Conservation (phyloP, 2,888 invertebrate genomes). For the Pteria penguin region DNA sequence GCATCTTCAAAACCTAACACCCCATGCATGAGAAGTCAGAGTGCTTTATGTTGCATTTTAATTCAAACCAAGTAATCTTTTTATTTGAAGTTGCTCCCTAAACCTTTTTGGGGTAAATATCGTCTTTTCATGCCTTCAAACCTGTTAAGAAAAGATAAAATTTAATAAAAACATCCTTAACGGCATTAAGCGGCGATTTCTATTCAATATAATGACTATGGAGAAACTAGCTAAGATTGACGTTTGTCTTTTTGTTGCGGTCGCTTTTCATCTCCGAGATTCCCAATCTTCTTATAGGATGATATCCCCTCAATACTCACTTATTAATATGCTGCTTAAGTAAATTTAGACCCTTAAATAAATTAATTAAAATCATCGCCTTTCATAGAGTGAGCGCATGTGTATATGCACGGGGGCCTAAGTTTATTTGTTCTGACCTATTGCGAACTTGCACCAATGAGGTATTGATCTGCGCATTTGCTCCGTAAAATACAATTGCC, state of each 20-base stretch:
- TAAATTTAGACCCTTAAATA: slow-evolving; percentile 30
- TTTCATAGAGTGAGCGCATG: background rate
- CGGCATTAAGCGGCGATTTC: background rate
- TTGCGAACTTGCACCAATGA: background rate
- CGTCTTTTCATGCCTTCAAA: background rate
- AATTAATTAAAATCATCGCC: slow-evolving; percentile 26
- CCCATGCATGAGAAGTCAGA: too few species aligned
- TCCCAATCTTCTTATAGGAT: background rate
- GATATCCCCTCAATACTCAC: slow-evolving; percentile 6
- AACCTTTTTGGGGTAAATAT: background rate
- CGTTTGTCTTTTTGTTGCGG: background rate
- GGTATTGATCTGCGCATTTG: background rate
- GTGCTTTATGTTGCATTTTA: too few species aligned
- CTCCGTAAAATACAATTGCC: background rate
- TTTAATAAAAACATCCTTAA: background rate
- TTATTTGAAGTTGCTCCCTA: background rate
- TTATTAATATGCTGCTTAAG: slow-evolving; percentile 16
- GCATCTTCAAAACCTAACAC: too few species aligned
- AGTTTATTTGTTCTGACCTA: background rate
- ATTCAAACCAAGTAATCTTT: background rate
- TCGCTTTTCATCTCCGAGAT: background rate
- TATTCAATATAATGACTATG: background rate
- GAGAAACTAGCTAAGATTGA: too few species aligned
- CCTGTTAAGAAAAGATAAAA: background rate
- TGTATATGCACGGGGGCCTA: background rate